A percentile compares a stretch with the other conserved stretches of the same genome.
Evolutionary conservation across 2,888 invertebrate species (phyloP).

Genomic region (Trichopoda pennipes): DNA sequence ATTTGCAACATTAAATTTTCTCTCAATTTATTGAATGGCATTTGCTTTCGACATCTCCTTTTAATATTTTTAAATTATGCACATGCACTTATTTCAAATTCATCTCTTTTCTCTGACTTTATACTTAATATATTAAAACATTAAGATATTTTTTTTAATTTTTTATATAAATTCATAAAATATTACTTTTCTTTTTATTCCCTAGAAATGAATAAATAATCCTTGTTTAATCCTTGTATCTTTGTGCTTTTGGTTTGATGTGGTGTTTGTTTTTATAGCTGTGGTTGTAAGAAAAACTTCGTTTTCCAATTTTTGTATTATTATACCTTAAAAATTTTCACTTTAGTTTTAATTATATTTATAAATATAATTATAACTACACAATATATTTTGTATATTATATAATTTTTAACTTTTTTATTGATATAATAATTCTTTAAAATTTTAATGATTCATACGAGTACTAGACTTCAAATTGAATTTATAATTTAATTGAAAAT

Average conservation of each 20-base stretch:
- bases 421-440: not conserved
- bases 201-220: constrained; percentile 43
- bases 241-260: constrained; percentile 29
- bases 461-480: not conserved
- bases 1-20: no score
- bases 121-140: no score
- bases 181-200: constrained; percentile 48
- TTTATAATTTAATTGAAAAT: no score
- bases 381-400: not conserved
- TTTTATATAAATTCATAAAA: not conserved
- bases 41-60: no score
- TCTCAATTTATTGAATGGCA: no score
- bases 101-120: no score
- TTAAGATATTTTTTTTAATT: no score
- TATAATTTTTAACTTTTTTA: not conserved
- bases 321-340: no score
- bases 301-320: constrained; percentile 9
- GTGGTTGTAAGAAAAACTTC: constrained; percentile 13
- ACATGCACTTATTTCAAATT: no score
- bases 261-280: constrained; percentile 11
- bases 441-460: not conserved
- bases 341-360: not conserved
- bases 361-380: not conserved
- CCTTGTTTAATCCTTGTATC: constrained; percentile 62
- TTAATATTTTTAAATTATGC: no score